Evolutionary conservation across 2,113 vertebrate genomes (phyloP).

Genomic region (Raja brachyura): DNA sequence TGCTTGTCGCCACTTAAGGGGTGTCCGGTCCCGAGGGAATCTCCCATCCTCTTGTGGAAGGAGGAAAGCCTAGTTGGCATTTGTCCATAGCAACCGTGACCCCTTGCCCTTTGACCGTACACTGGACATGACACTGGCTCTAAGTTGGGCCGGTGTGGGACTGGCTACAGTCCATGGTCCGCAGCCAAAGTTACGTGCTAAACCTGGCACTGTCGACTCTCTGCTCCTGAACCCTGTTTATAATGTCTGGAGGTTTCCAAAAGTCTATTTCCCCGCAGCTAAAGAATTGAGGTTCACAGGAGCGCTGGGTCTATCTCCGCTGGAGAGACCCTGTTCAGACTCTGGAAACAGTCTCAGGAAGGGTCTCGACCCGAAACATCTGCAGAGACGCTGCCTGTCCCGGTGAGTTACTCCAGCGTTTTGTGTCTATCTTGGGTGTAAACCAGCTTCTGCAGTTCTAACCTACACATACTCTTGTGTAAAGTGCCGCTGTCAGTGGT

Average conservation of each 20-base stretch:
- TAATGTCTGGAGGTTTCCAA: neutral
- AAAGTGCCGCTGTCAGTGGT: neutral
- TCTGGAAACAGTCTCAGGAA: too few species aligned
- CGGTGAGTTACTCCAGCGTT: too few species aligned
- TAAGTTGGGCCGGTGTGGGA: neutral
- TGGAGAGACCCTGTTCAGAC: neutral
- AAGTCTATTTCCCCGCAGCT: neutral
- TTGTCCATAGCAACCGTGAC: neutral
- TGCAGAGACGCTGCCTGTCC: too few species aligned
- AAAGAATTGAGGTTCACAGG: neutral
- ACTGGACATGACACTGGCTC: neutral
- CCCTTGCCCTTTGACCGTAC: neutral
- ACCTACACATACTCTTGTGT: neutral
- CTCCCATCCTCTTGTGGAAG: neutral
- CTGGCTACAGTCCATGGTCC: neutral
- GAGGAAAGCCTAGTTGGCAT: neutral
- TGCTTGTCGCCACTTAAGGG: too few species aligned
- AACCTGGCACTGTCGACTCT: neutral
- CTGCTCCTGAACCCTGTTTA: neutral
- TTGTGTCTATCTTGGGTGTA: too few species aligned
- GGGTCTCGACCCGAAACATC: too few species aligned
- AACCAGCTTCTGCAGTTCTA: too few species aligned
- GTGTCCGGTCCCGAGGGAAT: neutral
- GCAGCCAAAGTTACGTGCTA: neutral
- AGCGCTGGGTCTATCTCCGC: neutral